These are phyloP conservation scores for Turritopsis dohrnii DNA, from an alignment of 30 jellyfish, hydroid and myxozoan species.

Conservation along the genomic window DNA sequence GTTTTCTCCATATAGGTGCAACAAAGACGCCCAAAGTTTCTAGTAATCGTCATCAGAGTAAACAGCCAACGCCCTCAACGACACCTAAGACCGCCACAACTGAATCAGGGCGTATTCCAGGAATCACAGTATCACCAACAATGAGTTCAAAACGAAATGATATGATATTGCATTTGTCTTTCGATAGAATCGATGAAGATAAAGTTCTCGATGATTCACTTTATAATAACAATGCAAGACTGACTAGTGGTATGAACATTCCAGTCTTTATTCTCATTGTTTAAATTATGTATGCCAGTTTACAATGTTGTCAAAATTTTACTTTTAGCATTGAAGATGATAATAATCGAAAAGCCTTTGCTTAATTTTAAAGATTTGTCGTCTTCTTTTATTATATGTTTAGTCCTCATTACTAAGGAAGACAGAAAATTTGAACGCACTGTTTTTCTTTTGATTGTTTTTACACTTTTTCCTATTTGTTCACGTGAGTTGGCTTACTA, in stretches of 20 bases:
- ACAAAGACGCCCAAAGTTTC: constrained; percentile 46
- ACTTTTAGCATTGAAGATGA: background rate
- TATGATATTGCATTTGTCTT: constrained; percentile 70
- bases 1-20: constrained; percentile 18
- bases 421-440: too few species aligned
- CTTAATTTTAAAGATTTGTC: too few species aligned
- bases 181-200: constrained; percentile 86
- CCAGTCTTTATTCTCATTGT: too few species aligned
- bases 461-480: background rate
- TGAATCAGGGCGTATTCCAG: constrained; percentile 31
- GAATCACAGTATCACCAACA: constrained; percentile 72
- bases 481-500: background rate
- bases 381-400: too few species aligned
- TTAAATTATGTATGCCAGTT: background rate
- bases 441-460: too few species aligned
- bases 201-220: constrained; percentile 67
- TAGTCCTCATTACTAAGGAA: too few species aligned
- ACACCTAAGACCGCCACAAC: constrained; percentile 1
- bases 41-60: background rate
- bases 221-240: constrained; percentile 73
- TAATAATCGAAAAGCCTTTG: too few species aligned
- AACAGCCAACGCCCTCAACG: constrained; percentile 3
- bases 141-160: constrained; percentile 61
- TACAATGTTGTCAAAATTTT: background rate
- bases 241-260: constrained; percentile 64